These are phyloP conservation scores for Meteorus cinctellus DNA, from an alignment of 2,888 invertebrate genomes.

Conservation along the genomic window DNA sequence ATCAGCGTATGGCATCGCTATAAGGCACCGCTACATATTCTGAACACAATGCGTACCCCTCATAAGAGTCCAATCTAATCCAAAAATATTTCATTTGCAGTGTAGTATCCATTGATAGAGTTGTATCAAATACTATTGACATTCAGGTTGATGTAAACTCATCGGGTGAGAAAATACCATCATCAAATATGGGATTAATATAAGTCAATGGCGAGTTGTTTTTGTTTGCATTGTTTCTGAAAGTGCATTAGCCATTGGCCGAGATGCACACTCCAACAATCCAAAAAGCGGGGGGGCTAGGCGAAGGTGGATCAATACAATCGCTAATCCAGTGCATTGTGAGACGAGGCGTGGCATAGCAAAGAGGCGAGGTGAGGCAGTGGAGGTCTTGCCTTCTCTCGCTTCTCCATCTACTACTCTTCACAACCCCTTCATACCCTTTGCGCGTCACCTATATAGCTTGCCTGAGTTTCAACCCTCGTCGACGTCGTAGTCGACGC, in stretches of 20 bases:
- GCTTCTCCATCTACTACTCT: slow-evolving; percentile 10
- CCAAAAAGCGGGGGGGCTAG: slow-evolving; percentile 62
- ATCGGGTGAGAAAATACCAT: neutral
- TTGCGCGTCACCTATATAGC: slow-evolving; percentile 29
- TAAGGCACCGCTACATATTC: neutral
- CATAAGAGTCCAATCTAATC: neutral
- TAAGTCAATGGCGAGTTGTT: too few species aligned
- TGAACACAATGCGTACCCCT: neutral
- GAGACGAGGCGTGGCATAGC: slow-evolving; percentile 73
- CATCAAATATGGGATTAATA: neutral
- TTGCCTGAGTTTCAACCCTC: slow-evolving; percentile 48
- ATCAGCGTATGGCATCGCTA: neutral
- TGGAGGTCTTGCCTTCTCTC: slow-evolving; percentile 63
- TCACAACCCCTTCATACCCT: slow-evolving; percentile 14
- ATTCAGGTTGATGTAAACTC: neutral
- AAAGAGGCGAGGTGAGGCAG: slow-evolving; percentile 70
- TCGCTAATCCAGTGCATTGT: slow-evolving; percentile 74
- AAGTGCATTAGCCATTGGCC: slow-evolving; percentile 44
- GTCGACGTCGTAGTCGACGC: slow-evolving; percentile 44
- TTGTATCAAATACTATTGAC: neutral
- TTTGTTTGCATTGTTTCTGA: neutral
- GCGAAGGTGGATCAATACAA: slow-evolving; percentile 73
- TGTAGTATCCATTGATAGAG: neutral
- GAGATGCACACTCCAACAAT: slow-evolving; percentile 46
- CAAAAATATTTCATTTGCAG: neutral